Percentiles rank a stretch among this genome's conserved stretches.
phyloP scores from a whole-genome alignment of 2,888 invertebrate species.

The Pyrochroa serraticornis region DNA sequence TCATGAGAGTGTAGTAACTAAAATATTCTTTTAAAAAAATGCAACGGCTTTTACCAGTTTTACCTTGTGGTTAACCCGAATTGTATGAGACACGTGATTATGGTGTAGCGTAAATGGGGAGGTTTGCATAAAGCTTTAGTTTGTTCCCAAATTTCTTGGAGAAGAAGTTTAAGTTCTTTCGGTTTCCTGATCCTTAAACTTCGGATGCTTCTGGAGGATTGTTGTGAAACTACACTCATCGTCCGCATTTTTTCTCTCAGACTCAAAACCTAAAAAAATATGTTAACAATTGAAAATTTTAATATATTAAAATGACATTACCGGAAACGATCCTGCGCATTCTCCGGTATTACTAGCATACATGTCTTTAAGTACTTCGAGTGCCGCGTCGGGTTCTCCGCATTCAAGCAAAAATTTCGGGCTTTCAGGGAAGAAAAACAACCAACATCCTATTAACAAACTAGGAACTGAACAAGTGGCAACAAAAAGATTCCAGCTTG shows the following conservation, averaged over 20 bases:
- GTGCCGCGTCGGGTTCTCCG: conserved; percentile 77
- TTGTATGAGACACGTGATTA: conserved; percentile 80
- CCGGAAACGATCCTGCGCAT: conserved; percentile 73
- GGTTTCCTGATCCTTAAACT: conserved; percentile 73
- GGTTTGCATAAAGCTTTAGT: conserved; percentile 76
- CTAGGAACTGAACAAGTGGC: conserved; percentile 76
- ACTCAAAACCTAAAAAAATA: conserved; percentile 67
- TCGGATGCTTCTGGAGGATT: conserved; percentile 70
- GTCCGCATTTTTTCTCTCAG: conserved; percentile 71
- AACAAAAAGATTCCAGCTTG: conserved; percentile 83
- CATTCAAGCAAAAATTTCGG: conserved; percentile 83
- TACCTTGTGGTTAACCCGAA: conserved; percentile 82
- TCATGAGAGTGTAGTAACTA: conserved; percentile 90
- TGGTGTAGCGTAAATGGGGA: conserved; percentile 76
- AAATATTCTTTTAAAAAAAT: conserved; percentile 34
- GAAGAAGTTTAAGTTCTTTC: conserved; percentile 72
- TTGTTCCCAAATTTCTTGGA: conserved; percentile 75
- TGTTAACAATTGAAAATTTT: too few relatives aligned
- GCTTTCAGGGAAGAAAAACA: conserved; percentile 79
- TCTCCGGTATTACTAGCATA: conserved; percentile 76
- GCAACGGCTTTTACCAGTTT: conserved; percentile 18
- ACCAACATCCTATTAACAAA: conserved; percentile 70
- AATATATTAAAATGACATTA: conserved; percentile 54
- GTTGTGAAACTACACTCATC: conserved; percentile 68
- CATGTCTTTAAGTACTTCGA: conserved; percentile 71